Evolutionary conservation across 2,113 vertebrate genomes (phyloP), one percentile per base, ranked within the genome.

Genomic region (Siphamia tubifer): DNA sequence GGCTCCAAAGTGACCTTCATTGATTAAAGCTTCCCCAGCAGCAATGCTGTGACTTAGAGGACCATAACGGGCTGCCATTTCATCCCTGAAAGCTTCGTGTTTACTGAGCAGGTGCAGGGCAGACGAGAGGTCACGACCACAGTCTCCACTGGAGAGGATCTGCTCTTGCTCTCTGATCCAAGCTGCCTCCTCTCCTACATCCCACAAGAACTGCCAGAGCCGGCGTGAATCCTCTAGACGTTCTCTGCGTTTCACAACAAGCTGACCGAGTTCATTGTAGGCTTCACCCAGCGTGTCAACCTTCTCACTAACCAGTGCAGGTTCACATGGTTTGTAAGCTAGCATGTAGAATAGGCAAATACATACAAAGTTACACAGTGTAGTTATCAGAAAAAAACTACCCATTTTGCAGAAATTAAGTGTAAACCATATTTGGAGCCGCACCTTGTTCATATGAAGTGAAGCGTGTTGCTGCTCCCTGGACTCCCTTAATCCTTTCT

Each of bases 161-260:
- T 95, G 94, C 78, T 95, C 94, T 83, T 97, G 95, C 70, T 98
- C 95, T 42, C 95, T 87, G 55, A 97, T 95, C 96, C 96, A 98
- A 16, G 95, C 94, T 42, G 95, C 93, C 10, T 96, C 91, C 84
- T 98, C 96, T 0, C 95, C 96, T 24, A 94, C 74, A 77, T 98
- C 96, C 96, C 96, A 97, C 68, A 96, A 84, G 86, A 98, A 95
- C 51, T 95, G 92, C 96, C 96, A 96, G 17, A 97, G 90, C 5
- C 94, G 91, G 0, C 93, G 92, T 0, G 96, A 96, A 16, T 97
- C 95, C 79, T 97, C 95, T 7, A 98, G 88, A 1, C 91, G 81
- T 8, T 85, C 88, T 8, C 95, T 87, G 1, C 96, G 88, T 0
- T 85, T 62, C 0, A 74, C 90, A 0, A 93, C 93, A 61, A 98